These are phyloP conservation scores for Pollenia amentaria DNA, from an alignment of 2,888 invertebrate species.

Conservation along the genomic window DNA sequence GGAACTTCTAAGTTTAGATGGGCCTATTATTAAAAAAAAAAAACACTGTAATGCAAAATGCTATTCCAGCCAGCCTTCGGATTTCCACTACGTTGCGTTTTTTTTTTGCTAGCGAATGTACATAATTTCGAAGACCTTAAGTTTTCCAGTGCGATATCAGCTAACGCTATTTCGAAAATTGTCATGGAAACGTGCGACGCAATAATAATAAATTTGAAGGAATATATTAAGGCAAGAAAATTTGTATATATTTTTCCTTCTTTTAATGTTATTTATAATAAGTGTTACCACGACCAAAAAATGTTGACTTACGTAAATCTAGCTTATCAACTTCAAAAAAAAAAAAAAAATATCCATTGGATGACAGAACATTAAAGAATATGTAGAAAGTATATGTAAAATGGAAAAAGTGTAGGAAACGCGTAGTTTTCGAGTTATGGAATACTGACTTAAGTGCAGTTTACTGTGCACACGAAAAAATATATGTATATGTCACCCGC, in stretches of 20 bases:
- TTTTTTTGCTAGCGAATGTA: too few relatives aligned
- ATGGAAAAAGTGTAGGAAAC: too few relatives aligned
- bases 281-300: background rate
- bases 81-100: too few relatives aligned
- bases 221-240: conserved; percentile 13
- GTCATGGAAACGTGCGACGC: conserved; percentile 7
- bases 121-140: conserved; percentile 9
- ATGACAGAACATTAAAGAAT: too few relatives aligned
- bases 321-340: too few relatives aligned
- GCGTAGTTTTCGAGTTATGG: too few relatives aligned
- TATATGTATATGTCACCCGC: too few relatives aligned
- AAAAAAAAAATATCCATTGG: too few relatives aligned
- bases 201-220: background rate
- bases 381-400: too few relatives aligned
- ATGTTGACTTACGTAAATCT: too few relatives aligned
- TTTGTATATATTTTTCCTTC: background rate
- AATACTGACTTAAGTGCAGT: too few relatives aligned
- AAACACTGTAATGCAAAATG: background rate
- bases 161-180: background rate
- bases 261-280: background rate
- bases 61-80: background rate
- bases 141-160: conserved; percentile 11
- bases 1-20: background rate
- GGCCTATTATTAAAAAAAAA: background rate
- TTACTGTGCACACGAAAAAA: too few relatives aligned